phyloP scores from a whole-genome alignment of 2,797 vertebrate genomes.

The Sebastes steindachneri region DNA sequence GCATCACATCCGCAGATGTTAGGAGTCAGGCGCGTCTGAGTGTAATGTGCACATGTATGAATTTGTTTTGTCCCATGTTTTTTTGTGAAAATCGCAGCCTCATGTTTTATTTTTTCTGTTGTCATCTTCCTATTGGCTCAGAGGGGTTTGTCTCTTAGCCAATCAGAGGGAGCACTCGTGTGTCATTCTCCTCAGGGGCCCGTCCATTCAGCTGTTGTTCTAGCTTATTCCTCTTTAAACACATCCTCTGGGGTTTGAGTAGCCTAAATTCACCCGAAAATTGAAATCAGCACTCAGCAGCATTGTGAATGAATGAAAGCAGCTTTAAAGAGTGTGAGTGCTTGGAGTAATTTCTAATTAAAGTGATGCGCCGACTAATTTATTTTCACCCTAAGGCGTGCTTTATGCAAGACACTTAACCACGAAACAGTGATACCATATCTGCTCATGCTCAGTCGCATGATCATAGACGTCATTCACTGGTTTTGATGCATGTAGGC shows the following conservation, averaged over 20 bases:
- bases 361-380: slow-evolving; percentile 63
- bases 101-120: slow-evolving; percentile 2
- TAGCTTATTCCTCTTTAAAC: slow-evolving; percentile 44
- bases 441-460: slow-evolving; percentile 25
- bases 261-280: slow-evolving; percentile 37
- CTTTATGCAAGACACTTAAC: slow-evolving; percentile 28
- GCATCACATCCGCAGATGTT: slow-evolving; percentile 9
- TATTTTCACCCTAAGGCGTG: slow-evolving; percentile 45
- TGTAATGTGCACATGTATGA: not conserved
- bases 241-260: slow-evolving; percentile 34
- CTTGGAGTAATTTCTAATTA: slow-evolving; percentile 68
- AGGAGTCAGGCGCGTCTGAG: slow-evolving; percentile 10
- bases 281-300: slow-evolving; percentile 40
- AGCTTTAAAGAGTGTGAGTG: slow-evolving; percentile 36
- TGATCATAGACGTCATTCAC: slow-evolving; percentile 24
- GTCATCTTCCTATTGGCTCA: slow-evolving; percentile 33
- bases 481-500: not conserved
- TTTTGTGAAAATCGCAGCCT: not conserved
- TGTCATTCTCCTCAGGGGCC: slow-evolving; percentile 26
- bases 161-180: slow-evolving; percentile 32
- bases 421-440: slow-evolving; percentile 5
- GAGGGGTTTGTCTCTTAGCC: slow-evolving; percentile 12
- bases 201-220: slow-evolving; percentile 44
- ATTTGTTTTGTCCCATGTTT: not conserved
- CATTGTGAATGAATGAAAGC: slow-evolving; percentile 56